phyloP scores from a whole-genome alignment of 2,888 invertebrate genomes.

The Pseudococcus longispinus region DNA sequence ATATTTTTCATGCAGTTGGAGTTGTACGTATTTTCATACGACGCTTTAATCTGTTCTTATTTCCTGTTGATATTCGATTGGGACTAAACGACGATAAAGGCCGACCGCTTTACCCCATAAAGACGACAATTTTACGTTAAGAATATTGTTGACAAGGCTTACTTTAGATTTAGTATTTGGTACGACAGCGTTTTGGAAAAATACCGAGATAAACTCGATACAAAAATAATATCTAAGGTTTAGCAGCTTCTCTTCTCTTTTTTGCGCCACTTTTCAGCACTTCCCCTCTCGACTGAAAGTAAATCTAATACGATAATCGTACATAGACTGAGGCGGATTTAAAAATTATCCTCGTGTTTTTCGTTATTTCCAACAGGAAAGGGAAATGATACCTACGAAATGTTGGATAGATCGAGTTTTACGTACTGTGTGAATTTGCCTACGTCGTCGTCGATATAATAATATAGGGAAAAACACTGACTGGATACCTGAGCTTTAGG shows the following conservation, averaged over 20 bases:
- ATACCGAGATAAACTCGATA: not conserved
- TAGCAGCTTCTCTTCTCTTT: not conserved
- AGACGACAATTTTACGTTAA: constrained; percentile 7
- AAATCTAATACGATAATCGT: constrained; percentile 1
- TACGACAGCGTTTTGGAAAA: not conserved
- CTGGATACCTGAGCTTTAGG: no score
- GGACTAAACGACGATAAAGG: constrained; percentile 19
- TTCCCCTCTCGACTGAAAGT: not conserved
- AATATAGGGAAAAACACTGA: no score
- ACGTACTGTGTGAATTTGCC: not conserved
- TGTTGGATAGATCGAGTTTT: not conserved
- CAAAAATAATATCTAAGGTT: not conserved
- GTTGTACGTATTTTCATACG: not conserved
- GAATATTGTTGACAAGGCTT: constrained; percentile 21
- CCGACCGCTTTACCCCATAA: not conserved
- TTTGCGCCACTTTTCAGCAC: not conserved
- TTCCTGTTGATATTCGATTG: constrained; percentile 22
- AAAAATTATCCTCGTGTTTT: not conserved
- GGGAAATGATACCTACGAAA: not conserved
- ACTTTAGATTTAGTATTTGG: constrained; percentile 11
- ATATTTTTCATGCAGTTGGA: no score
- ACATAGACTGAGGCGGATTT: not conserved
- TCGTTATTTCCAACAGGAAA: not conserved
- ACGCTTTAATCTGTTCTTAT: constrained; percentile 15
- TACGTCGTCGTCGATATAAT: no score